Evolutionary conservation across 2,888 invertebrate genomes (phyloP), one percentile per base, ranked within the genome.

Genomic region (Ophraella communa): DNA sequence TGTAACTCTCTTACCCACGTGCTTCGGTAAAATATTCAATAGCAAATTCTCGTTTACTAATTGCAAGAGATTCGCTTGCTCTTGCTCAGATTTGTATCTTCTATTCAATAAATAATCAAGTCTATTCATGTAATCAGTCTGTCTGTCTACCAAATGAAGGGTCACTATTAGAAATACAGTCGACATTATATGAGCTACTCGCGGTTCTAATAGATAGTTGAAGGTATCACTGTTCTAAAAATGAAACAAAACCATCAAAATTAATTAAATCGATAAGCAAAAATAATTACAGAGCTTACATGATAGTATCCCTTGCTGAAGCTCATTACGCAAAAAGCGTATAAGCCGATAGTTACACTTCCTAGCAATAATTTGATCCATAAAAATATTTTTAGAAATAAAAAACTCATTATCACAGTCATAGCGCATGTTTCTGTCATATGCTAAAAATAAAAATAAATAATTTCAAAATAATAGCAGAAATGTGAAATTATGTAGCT

Each of bases 1-100:
- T n/a, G n/a, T n/a, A n/a, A n/a, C n/a, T n/a, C n/a, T n/a, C 87
- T 78, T 80, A 93, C 93, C 96, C 69, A 98, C 97, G 81, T 96
- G 96, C 18, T 89, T 88, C 0, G 98, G 98, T 39, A 98, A 84
- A 76, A 98, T 97, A 79, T 98, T 98, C 76, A 94, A 90, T 39
- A 98, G 85, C 35, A 98, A 84, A 82, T 95, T 89, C 75, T 91
- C 93, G 81, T 96, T 97, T 0, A 96, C 91, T 73, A 90, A 90
- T 69, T 94, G 89, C 79, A 92, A 93, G n/a, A 90, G 89, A 72
- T 91, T 88, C 0, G 94, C 94, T 80, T 95, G 92, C 70, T 91
- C 88, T 80, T 95, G 93, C 78, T 96, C 96, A 71, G 89, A 88
- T 58, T 85, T 84, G 64, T 91, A 83, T 73, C 92, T 90, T 24